A percentile compares a stretch with the other conserved stretches of the same genome.
Conservation (phyloP, 1,140 invertebrate genomes). For the Leptinotarsa texana region DNA sequence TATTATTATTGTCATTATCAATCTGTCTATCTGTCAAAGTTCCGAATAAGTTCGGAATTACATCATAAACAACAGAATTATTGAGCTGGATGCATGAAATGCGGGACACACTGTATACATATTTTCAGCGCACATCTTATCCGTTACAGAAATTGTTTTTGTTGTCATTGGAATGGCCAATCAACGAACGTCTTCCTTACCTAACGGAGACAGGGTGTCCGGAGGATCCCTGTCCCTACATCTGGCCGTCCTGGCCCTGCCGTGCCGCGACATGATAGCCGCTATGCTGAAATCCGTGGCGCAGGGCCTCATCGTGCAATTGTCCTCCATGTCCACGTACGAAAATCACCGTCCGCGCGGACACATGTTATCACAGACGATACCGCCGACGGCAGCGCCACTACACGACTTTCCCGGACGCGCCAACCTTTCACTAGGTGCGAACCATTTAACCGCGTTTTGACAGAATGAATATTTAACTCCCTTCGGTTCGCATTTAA, state of each 20-base stretch:
- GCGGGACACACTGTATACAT: no score
- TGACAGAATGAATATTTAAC: constrained; percentile 56
- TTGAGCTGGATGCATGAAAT: no score
- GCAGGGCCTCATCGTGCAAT: constrained; percentile 66
- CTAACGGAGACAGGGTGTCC: constrained; percentile 51
- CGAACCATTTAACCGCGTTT: constrained; percentile 45
- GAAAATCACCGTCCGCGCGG: constrained; percentile 34
- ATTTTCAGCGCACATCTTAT: no score
- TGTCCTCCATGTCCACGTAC: constrained; percentile 57
- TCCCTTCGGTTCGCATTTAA: constrained; percentile 52
- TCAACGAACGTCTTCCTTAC: constrained; percentile 39
- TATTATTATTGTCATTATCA: no score
- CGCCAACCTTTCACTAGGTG: constrained; percentile 28
- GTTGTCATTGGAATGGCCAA: no score
- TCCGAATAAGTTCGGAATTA: no score
- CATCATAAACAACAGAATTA: no score
- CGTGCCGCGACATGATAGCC: constrained; percentile 78
- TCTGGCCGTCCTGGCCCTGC: constrained; percentile 59
- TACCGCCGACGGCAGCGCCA: background rate
- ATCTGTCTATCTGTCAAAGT: no score
- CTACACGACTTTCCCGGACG: constrained; percentile 26
- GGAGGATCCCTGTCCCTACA: constrained; percentile 54
- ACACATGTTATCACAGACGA: constrained; percentile 27
- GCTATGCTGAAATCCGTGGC: constrained; percentile 88
- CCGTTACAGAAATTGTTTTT: no score